Conservation (phyloP, 2,888 invertebrate species). For the Parnassius apollo region DNA sequence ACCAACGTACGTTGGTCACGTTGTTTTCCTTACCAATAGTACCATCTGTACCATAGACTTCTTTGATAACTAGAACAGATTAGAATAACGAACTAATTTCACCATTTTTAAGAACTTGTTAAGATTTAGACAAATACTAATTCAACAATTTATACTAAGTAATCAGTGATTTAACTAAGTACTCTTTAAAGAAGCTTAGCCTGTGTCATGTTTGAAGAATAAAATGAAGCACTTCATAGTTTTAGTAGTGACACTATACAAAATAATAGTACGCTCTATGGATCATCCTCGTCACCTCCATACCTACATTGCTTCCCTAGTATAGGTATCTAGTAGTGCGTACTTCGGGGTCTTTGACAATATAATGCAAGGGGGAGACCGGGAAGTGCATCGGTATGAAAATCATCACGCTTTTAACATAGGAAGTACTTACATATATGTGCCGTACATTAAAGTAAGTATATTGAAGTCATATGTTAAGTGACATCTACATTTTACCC, state of each 20-base stretch:
- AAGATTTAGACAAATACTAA: no score
- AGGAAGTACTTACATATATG: slow-evolving; percentile 29
- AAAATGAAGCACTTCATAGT: slow-evolving; percentile 32
- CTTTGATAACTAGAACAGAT: no score
- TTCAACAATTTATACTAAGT: no score
- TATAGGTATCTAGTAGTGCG: slow-evolving; percentile 18
- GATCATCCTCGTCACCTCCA: slow-evolving; percentile 56
- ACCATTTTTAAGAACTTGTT: no score
- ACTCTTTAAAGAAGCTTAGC: no score
- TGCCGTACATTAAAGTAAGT: slow-evolving; percentile 12
- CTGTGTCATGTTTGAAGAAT: no score
- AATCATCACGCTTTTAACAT: slow-evolving; percentile 50
- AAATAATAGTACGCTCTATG: slow-evolving; percentile 51
- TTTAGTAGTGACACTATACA: slow-evolving; percentile 39
- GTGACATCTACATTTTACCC: slow-evolving; percentile 16
- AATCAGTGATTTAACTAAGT: no score
- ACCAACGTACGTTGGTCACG: no score
- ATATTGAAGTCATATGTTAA: slow-evolving; percentile 5
- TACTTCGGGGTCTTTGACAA: slow-evolving; percentile 44
- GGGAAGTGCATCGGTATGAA: slow-evolving; percentile 44
- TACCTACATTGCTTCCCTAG: slow-evolving; percentile 28
- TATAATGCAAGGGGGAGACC: slow-evolving; percentile 38
- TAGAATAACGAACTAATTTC: not conserved
- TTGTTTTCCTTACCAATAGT: no score
- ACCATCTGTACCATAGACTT: no score